A percentile compares a stretch with the other conserved stretches of the same genome.
These are phyloP conservation scores for Polietes domitor DNA, from an alignment of 2,888 invertebrate species.

Conservation along the genomic window DNA sequence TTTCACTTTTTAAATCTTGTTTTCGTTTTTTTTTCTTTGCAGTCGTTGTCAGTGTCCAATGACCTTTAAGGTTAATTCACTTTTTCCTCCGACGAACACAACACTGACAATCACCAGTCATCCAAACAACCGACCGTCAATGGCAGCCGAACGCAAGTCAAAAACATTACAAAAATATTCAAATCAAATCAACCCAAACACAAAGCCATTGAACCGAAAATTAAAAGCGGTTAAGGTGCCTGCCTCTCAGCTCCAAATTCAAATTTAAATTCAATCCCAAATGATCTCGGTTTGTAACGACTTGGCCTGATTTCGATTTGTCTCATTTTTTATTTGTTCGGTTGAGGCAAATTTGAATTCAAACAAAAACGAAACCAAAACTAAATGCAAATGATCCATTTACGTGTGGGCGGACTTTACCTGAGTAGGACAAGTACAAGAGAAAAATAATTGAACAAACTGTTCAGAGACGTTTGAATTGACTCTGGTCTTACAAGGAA, in stretches of 20 bases:
- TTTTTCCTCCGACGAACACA: neutral
- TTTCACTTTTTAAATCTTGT: too few species aligned
- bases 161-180: too few species aligned
- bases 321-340: too few species aligned
- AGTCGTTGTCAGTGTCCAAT: neutral
- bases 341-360: too few species aligned
- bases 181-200: neutral
- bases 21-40: too few species aligned
- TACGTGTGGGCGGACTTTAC: neutral
- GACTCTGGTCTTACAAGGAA: too few species aligned
- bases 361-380: too few species aligned
- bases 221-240: neutral
- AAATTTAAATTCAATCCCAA: neutral
- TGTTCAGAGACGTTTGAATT: neutral
- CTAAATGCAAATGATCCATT: neutral
- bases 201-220: neutral
- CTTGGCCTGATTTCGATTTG: neutral
- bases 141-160: too few species aligned
- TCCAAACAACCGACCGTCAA: neutral
- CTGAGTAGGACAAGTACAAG: neutral
- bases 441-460: neutral
- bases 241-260: neutral
- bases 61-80: slow-evolving; percentile 9
- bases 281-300: neutral
- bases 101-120: neutral